A percentile compares a stretch with the other conserved stretches of the same genome.
phyloP scores from a whole-genome alignment of 2,888 invertebrate genomes.

The Spisula subtruncata region DNA sequence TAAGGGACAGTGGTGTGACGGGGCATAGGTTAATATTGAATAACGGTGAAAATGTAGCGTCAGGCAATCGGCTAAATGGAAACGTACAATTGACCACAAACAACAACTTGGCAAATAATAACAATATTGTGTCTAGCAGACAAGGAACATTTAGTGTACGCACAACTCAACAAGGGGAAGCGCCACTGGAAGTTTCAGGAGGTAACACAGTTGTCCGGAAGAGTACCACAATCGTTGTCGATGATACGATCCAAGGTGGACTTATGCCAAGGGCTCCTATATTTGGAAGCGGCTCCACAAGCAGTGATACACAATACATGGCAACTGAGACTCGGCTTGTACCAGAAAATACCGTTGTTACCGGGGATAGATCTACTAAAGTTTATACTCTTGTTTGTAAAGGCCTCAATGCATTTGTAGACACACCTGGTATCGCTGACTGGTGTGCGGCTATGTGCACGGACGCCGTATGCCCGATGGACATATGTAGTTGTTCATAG shows the following conservation, averaged over 20 bases:
- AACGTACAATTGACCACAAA: background rate
- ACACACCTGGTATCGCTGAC: conserved; percentile 36
- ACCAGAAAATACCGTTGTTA: background rate
- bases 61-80: background rate
- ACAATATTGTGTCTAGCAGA: too few relatives aligned
- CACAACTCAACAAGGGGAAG: background rate
- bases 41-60: background rate
- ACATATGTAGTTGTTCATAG: conserved; percentile 42
- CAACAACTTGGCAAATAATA: background rate
- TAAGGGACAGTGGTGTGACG: background rate
- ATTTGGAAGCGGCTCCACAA: too few relatives aligned
- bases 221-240: too few relatives aligned
- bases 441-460: conserved; percentile 52
- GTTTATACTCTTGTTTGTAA: conserved; percentile 18
- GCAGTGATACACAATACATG: too few relatives aligned
- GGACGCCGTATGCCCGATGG: conserved; percentile 46
- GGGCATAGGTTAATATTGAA: background rate
- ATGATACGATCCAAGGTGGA: too few relatives aligned
- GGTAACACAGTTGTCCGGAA: too few relatives aligned
- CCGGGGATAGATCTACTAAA: background rate
- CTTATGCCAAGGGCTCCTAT: background rate
- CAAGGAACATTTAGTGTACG: too few relatives aligned
- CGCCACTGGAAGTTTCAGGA: too few relatives aligned
- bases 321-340: too few relatives aligned
- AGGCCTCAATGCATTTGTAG: conserved; percentile 52